Base-by-base conservation (phyloP, 2,797 vertebrate species). In the Cossypha heuglini region DNA sequence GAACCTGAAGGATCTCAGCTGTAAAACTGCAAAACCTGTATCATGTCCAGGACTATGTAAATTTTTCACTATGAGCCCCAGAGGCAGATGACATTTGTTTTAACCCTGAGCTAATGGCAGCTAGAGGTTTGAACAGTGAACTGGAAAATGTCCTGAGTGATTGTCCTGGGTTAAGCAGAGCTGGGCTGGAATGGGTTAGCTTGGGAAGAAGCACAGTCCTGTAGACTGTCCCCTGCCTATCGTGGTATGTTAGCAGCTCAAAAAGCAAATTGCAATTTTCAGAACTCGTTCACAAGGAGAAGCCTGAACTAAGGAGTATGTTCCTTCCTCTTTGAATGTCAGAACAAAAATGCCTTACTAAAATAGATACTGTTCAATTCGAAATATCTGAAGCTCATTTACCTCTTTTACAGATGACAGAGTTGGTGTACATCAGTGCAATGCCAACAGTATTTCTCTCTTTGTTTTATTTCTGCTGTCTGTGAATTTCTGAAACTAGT, bases 11-110 rank as follows among this genome's bases (percentile, higher is more conserved):
- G 88, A 94, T 97, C 98, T 98, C 92, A 97, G 87, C 95, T 97
- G 94, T 97, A 97, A 97, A 98, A 96, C 88, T 96, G 91, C 96
- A 97, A 97, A 96, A 95, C 66, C 92, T 97, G 71, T 96, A 95
- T 96, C 91, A 62, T 97, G 90, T 98, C 95, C 97, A 97, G 92
- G 72, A 95, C 90, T 90, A 75, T 57, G 94, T 95, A 97, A 93
- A 95, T 97, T 97, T 98, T 97, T 98, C 93, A 96, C 90, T 86
- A 38, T 79, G 83, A 75, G 57, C 92, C 92, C 55, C 94, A 64
- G 83, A 97, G 86, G 83, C 45, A 96, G 80, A 96, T 90, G 92
- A 94, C 88, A 91, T 96, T 96, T 95, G 71, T 94, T 97, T 96
- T 97, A 97, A 96, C 82, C 68, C 90, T 82, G 90, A 94, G 58